phyloP scores from a whole-genome alignment of 2,888 invertebrate genomes.

The Ellobium chinense region DNA sequence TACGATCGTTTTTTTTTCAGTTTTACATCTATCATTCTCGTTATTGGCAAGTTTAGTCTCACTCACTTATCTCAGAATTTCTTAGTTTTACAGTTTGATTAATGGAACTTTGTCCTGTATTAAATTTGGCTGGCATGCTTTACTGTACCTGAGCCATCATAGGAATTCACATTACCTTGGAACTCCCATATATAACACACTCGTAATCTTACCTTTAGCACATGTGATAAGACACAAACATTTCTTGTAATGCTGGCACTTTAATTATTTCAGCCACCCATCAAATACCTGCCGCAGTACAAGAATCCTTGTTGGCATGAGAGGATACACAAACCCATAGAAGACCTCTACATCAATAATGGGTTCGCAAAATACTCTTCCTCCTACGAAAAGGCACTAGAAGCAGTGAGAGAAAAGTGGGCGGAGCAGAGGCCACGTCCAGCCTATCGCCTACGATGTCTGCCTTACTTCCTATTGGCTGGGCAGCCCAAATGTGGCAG shows the following conservation, averaged over 20 bases:
- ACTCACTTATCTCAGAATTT: too few species aligned
- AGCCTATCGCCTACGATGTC: constrained; percentile 82
- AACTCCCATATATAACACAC: too few species aligned
- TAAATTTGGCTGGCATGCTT: too few species aligned
- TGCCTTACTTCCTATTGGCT: constrained; percentile 87
- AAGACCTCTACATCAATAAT: constrained; percentile 63
- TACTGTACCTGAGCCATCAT: too few species aligned
- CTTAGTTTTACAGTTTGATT: too few species aligned
- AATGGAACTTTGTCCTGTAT: too few species aligned
- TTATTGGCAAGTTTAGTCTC: too few species aligned
- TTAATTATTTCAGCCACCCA: constrained; percentile 57
- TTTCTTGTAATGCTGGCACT: background rate
- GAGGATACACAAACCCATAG: constrained; percentile 42
- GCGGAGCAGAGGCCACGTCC: constrained; percentile 25
- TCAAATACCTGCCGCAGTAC: constrained; percentile 58
- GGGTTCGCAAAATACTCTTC: constrained; percentile 55
- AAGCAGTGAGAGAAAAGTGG: constrained; percentile 37
- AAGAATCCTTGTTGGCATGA: constrained; percentile 74
- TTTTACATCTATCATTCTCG: too few species aligned
- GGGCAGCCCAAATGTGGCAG: constrained; percentile 73
- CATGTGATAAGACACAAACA: background rate
- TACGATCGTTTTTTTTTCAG: too few species aligned
- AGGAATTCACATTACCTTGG: too few species aligned
- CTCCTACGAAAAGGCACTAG: constrained; percentile 43
- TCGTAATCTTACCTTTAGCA: too few species aligned